Base-by-base conservation (phyloP, 2,113 vertebrate genomes). In the Mirounga angustirostris region DNA sequence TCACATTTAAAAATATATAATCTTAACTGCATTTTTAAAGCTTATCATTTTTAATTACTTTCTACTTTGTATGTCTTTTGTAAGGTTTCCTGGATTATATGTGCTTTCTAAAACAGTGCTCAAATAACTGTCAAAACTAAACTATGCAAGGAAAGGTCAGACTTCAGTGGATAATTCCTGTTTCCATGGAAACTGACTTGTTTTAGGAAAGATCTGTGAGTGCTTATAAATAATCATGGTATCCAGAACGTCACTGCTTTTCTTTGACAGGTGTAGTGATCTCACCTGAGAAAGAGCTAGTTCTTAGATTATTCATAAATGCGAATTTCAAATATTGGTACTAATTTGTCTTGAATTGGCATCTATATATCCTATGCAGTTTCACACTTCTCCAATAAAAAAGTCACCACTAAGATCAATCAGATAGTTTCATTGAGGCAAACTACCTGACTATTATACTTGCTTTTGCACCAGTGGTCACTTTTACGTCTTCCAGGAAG, bases 181-280 rank as follows among this genome's bases (percentile, higher is more conserved):
- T 98, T 97, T 63, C 97, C 82, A 87, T 97, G 88, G 96, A 94
- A 97, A 97, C 97, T 43, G n/a, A 94, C 65, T 91, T 15, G 14
- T 56, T 81, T 92, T 98, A 91, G 80, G 65, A 46, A 96, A 89
- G 89, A 91, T 36, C 59, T 93, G 7, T 90, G 76, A 94, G 52
- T 94, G 40, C 76, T 89, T 93, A 89, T 84, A 97, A 95, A 97
- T 96, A 97, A 97, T 95, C 40, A 91, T 58, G 14, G 26, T 88
- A 83, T 95, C 71, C 63, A 82, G 92, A 87, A 91, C 12, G 30
- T 86, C 85, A 93, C 54, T 91, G 87, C 50, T 54, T 59, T 79
- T 26, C 7, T 88, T 97, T 94, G 85, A 76, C 74, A 95, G 46
- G 26, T 88, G 3, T n/a, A 69, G 59, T 91, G 19, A 67, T 91